These are phyloP conservation scores for Balearica regulorum DNA, from an alignment of 2,797 vertebrate species.

Conservation along the genomic window DNA sequence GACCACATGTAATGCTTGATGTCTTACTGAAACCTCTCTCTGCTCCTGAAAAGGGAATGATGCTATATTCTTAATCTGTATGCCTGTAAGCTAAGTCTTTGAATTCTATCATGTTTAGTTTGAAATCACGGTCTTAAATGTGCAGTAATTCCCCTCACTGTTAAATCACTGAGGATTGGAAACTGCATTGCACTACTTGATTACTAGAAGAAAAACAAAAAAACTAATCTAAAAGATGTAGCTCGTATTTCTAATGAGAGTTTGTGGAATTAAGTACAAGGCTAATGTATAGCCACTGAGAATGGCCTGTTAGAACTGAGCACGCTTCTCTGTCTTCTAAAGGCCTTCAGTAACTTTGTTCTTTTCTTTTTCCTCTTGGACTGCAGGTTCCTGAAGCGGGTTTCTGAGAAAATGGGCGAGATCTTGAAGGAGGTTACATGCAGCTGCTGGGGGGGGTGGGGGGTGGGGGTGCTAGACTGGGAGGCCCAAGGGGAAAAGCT, in stretches of 20 bases:
- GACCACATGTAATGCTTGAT: not conserved
- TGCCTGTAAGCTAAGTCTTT: not conserved
- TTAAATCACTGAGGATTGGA: not conserved
- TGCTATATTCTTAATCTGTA: conserved; percentile 11
- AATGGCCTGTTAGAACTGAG: conserved; percentile 68
- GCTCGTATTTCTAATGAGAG: not conserved
- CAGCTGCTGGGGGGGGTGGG: conserved; percentile 76
- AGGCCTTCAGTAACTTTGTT: conserved; percentile 82
- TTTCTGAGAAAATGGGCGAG: conserved; percentile 95
- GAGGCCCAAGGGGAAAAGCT: conserved; percentile 76
- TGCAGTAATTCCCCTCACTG: not conserved
- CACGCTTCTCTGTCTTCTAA: conserved; percentile 64
- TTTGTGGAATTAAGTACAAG: conserved; percentile 32
- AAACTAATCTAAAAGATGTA: not conserved
- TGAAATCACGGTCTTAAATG: not conserved
- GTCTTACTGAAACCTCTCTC: not conserved
- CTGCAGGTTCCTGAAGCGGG: conserved; percentile 99
- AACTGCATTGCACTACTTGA: not conserved
- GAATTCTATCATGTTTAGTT: not conserved
- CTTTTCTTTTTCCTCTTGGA: conserved; percentile 90
- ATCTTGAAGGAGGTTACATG: conserved; percentile 96
- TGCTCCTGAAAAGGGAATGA: conserved; percentile 6
- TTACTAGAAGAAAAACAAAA: not conserved
- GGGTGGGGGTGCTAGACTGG: conserved; percentile 70
- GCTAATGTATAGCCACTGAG: conserved; percentile 37